Evolutionary conservation across 2,113 vertebrate species (phyloP), one percentile per base, ranked within the genome.

Genomic region (Rhinoderma darwinii): DNA sequence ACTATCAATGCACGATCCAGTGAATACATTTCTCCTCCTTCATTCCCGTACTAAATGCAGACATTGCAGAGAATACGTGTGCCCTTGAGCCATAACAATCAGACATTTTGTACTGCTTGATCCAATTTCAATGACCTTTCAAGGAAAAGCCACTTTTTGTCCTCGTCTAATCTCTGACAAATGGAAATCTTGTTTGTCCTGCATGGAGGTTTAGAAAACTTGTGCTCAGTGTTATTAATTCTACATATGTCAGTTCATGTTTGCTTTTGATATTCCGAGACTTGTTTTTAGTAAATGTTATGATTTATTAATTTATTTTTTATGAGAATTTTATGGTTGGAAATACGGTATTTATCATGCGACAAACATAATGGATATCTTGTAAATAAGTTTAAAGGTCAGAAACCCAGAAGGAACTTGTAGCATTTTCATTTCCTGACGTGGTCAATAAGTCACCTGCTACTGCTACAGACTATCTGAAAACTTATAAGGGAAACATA

Each of bases 161-260:
- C 54, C 79, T 89, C 30, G 50, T 89, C 61, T 90, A 59, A 88
- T 88, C 89, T 89, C 44, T 22, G 76, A 89, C 88, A 89, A 90
- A 61, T 90, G 93, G 95, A 93, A 95, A 95, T 95, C 93, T 92
- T 91, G 10, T 91, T 92, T 90, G 87, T 92, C 88, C 92, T 91
- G 92, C 92, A 93, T 91, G 91, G 43, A 89, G 89, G 88, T 89
- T 63, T 27, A 43, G 54, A 27, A n/a, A 27, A 61, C 22, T 9
- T 41, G 15, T 81, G n/a, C 18, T 79, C 39, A 14, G 56, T 66
- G 20, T 18, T 27, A 61, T 63, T 30, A 17, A 32, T 32, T 82
- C 25, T 44, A 27, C 39, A 27, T 79, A 63, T 30, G 5, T 25
- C 25, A 43, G 10, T 63, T 27, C 47, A 41, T 43, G 59, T 81